phyloP scores from a whole-genome alignment of 1,140 invertebrate genomes.

The Procambarus clarkii region DNA sequence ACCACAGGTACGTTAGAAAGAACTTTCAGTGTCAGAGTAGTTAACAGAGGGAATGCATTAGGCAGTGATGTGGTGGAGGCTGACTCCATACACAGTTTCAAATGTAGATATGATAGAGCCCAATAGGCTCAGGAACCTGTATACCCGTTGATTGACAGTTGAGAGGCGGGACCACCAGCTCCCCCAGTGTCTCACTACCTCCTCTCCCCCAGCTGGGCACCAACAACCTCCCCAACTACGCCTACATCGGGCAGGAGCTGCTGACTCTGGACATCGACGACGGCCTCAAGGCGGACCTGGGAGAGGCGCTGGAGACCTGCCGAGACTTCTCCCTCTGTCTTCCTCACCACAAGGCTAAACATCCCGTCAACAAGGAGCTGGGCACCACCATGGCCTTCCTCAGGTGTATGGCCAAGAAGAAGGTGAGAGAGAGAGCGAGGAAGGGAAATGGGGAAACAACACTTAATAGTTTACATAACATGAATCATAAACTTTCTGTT shows the following conservation, averaged over 20 bases:
- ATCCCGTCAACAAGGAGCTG: constrained; percentile 44
- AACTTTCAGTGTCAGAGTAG: no score
- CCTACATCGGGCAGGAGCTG: constrained; percentile 20
- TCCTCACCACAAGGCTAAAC: constrained; percentile 6
- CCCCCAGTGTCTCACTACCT: background rate
- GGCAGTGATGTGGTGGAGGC: no score
- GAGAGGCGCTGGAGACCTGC: constrained; percentile 26
- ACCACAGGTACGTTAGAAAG: no score
- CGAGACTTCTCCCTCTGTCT: constrained; percentile 42
- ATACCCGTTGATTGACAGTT: no score
- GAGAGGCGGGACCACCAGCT: no score
- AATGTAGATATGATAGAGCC: no score
- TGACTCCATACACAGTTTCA: no score
- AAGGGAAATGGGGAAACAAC: background rate
- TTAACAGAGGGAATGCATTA: no score
- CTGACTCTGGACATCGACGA: background rate
- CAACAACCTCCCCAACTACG: constrained; percentile 37
- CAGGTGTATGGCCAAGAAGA: constrained; percentile 36
- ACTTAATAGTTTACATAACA: no score
- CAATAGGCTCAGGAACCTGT: no score
- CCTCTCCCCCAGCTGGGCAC: constrained; percentile 12
- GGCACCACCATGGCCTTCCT: constrained; percentile 22
- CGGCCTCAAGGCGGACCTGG: constrained; percentile 19
- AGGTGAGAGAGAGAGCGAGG: background rate
- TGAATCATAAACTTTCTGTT: no score